Evolutionary conservation across 2,888 invertebrate species (phyloP).

Genomic region (Pilophorus perplexus): DNA sequence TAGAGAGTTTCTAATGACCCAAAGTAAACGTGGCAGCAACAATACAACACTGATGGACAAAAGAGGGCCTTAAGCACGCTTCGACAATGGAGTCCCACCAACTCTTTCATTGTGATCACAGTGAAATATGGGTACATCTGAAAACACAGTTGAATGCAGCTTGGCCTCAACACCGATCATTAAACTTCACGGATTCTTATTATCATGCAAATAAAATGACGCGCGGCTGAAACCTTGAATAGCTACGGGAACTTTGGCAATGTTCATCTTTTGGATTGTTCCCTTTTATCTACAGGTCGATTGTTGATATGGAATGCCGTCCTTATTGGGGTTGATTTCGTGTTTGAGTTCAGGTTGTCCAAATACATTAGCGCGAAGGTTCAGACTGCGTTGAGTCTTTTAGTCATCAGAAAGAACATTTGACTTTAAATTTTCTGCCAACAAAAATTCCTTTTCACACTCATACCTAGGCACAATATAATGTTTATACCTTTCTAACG

Average conservation of each 20-base stretch:
- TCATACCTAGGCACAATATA: no score
- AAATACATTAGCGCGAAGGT: no score
- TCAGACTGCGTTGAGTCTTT: no score
- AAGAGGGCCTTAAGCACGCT: constrained; percentile 34
- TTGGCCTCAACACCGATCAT: constrained; percentile 23
- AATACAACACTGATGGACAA: constrained; percentile 37
- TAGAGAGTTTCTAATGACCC: constrained; percentile 36
- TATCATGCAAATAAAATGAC: constrained; percentile 37
- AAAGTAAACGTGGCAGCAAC: constrained; percentile 35
- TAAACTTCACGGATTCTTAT: constrained; percentile 37
- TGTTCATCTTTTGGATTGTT: no score
- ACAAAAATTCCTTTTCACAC: no score
- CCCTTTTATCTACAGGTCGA: no score
- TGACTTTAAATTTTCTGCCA: no score
- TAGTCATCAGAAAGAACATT: no score
- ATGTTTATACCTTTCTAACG: no score
- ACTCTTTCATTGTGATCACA: constrained; percentile 31
- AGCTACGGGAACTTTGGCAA: constrained; percentile 1
- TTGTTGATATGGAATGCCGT: no score
- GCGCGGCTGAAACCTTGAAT: constrained; percentile 12
- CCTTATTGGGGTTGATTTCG: no score
- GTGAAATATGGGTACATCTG: constrained; percentile 36
- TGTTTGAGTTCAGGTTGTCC: no score
- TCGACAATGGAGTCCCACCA: constrained; percentile 17
- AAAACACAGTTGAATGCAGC: constrained; percentile 25